phyloP scores from a whole-genome alignment of 2,113 vertebrate genomes.

The Azemiops feae region DNA sequence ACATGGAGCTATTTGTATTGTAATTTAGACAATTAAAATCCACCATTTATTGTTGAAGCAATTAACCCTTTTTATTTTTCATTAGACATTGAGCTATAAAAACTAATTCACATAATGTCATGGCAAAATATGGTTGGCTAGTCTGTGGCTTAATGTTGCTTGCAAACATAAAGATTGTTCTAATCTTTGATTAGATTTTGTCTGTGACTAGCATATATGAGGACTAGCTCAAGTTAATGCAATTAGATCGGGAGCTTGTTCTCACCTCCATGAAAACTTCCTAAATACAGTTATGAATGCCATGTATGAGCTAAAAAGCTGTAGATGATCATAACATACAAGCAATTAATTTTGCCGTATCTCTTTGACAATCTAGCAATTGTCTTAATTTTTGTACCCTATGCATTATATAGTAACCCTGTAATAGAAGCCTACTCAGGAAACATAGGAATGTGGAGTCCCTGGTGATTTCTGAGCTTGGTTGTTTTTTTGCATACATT shows the following conservation, averaged over 20 bases:
- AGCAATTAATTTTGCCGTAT: background rate
- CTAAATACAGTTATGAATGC: background rate
- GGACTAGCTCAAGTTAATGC: background rate
- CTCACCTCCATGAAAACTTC: background rate
- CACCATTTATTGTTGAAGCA: background rate
- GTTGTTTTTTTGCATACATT: background rate
- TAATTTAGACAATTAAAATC: background rate
- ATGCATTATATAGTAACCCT: background rate
- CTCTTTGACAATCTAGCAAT: background rate
- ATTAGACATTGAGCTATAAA: background rate
- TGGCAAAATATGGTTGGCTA: background rate
- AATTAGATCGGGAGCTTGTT: background rate
- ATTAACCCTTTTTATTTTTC: slow-evolving; percentile 16
- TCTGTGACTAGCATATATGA: background rate
- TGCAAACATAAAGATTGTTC: background rate
- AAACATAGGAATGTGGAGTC: background rate
- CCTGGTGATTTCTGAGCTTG: background rate
- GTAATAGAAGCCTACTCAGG: background rate
- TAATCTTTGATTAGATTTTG: background rate
- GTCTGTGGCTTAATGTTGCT: background rate
- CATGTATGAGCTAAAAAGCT: background rate
- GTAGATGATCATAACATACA: background rate
- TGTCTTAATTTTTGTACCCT: background rate
- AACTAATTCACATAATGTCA: background rate
- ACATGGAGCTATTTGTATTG: background rate